Base-by-base conservation (phyloP, 2,113 vertebrate genomes). In the Rhinogobius similis region DNA sequence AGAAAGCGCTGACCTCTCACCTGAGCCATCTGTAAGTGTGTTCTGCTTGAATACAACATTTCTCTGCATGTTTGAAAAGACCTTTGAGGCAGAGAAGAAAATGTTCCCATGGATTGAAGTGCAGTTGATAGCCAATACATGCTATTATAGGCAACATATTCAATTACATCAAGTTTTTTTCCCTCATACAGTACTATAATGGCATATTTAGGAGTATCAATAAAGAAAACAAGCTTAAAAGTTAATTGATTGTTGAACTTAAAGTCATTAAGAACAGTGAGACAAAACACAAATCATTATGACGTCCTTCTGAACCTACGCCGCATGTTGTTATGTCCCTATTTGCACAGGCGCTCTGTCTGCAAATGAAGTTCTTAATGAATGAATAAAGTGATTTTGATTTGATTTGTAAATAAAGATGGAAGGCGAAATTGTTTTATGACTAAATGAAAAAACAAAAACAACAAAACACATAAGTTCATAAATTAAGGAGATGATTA, bases 141-240 rank as follows among this genome's bases (percentile, higher is more conserved):
- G n/a, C n/a, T n/a, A n/a, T 18, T 29, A 5, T 29, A 29, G 29
- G 2, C 29, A 3, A 29, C 29, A 29, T 29, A 29, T 29, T 29
- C 5, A 10, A 39, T 6, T 39, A 39, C 38, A 39, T 48, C 4
- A 6, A 48, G 46, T 50, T n/a, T 50, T 14, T 20, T 46, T 14
- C 6, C 1, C 44, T 52, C n/a, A n/a, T n/a, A n/a, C n/a, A n/a
- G n/a, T n/a, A n/a, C n/a, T n/a, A n/a, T n/a, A 13, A 55, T 26
- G 4, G 12, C 52, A 55, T 23, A 23, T 55, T 26, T 16, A 62
- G n/a, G 44, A 36, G 53, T 11, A 21, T 23, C 53, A 21, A 55
- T 41, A 55, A 58, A 46, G 43, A 43, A 53, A 68, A 29, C 36
- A 21, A 18, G n/a, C 58, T 18, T 62, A 58, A 50, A 39, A 48